Percentiles rank a stretch among this genome's conserved stretches.
These are phyloP conservation scores for Tarsius wallacei DNA, from an alignment of 2,797 vertebrate genomes.

Conservation along the genomic window DNA sequence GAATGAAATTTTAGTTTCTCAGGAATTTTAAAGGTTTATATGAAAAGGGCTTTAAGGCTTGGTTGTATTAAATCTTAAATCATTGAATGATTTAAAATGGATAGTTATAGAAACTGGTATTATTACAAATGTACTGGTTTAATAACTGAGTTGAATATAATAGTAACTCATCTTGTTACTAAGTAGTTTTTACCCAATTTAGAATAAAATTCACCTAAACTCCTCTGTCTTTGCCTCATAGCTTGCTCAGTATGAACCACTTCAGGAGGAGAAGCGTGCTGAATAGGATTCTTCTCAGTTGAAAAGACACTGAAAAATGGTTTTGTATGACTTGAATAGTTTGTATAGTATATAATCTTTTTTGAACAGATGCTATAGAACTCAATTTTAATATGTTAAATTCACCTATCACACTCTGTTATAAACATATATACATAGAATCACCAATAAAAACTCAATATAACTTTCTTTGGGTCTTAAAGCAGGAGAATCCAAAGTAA, in stretches of 20 bases:
- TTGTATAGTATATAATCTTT: constrained; percentile 88
- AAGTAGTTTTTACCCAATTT: constrained; percentile 73
- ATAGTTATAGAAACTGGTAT: constrained; percentile 30
- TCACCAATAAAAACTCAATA: constrained; percentile 86
- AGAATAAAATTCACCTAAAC: constrained; percentile 84
- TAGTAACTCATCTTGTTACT: constrained; percentile 70
- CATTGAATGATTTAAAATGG: constrained; percentile 49
- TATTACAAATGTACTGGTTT: constrained; percentile 65
- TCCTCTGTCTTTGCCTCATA: constrained; percentile 91
- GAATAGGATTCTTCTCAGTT: constrained; percentile 91
- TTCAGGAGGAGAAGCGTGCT: constrained; percentile 92
- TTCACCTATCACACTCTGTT: constrained; percentile 86
- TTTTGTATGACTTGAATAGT: constrained; percentile 88
- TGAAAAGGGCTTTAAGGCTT: constrained; percentile 65
- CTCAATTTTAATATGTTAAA: constrained; percentile 87
- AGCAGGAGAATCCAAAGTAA: constrained; percentile 83
- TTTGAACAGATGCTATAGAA: constrained; percentile 85
- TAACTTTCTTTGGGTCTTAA: constrained; percentile 86
- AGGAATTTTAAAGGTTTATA: constrained; percentile 64
- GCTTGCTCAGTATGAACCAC: constrained; percentile 96
- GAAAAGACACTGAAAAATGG: constrained; percentile 87
- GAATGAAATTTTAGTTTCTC: constrained; percentile 55
- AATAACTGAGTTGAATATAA: constrained; percentile 67
- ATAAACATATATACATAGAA: constrained; percentile 84
- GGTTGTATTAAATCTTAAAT: constrained; percentile 61